Evolutionary conservation across 2,113 vertebrate genomes (phyloP).

Genomic region (Tenebrosternarchus preto): DNA sequence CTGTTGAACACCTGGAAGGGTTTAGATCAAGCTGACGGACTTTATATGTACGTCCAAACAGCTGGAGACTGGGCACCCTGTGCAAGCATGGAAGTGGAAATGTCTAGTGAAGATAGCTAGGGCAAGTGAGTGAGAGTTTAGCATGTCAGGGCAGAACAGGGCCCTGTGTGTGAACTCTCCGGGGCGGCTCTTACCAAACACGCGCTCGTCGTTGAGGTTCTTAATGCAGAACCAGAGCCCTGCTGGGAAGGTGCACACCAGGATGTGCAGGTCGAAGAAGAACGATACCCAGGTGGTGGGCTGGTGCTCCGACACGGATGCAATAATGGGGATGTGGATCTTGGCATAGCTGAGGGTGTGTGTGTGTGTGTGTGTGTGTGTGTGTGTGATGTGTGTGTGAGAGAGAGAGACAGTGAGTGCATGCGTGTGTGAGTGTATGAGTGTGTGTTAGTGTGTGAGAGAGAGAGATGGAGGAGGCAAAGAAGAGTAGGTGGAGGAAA

Average conservation of each 20-base stretch:
- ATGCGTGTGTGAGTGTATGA: not conserved
- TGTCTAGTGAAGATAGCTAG: no score
- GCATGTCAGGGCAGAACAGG: no score
- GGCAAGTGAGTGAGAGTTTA: no score
- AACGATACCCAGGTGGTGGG: slow-evolving; percentile 98
- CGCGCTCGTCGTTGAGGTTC: slow-evolving; percentile 96
- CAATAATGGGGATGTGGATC: slow-evolving; percentile 99
- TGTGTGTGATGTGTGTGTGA: not conserved
- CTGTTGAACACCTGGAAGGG: no score
- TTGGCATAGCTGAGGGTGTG: slow-evolving; percentile 86
- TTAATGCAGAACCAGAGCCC: slow-evolving; percentile 99
- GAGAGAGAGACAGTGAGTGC: not conserved
- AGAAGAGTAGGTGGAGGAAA: no score
- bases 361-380: not conserved
- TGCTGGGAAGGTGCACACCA: slow-evolving; percentile 97
- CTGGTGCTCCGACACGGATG: slow-evolving; percentile 96
- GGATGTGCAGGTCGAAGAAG: slow-evolving; percentile 99
- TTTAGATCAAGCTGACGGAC: no score
- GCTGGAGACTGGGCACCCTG: no score
- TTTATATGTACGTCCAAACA: no score
- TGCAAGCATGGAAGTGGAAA: no score
- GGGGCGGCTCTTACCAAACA: slow-evolving; percentile 81
- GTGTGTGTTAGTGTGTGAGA: slow-evolving; percentile 5
- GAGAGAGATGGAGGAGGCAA: no score
- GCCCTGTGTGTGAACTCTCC: no score